These are phyloP conservation scores for Ecliptopera silaceata DNA, from an alignment of 2,888 invertebrate genomes.

Conservation along the genomic window DNA sequence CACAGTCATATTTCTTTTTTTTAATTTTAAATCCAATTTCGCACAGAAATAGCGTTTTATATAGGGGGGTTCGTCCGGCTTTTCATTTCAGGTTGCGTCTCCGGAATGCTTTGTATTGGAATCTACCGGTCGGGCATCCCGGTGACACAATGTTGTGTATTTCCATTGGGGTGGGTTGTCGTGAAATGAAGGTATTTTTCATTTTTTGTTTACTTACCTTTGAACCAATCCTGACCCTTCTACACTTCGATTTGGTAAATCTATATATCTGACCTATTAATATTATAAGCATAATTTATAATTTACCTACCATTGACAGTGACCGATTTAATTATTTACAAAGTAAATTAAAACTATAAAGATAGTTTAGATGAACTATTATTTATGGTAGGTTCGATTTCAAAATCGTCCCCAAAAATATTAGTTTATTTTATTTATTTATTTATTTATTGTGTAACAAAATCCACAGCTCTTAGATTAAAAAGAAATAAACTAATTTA, in stretches of 20 bases:
- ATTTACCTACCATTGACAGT: too few relatives aligned
- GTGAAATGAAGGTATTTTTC: constrained; percentile 30
- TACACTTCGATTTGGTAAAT: background rate
- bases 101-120: constrained; percentile 60
- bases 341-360: too few relatives aligned
- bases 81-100: constrained; percentile 47
- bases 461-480: too few relatives aligned
- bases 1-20: constrained; percentile 10
- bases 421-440: too few relatives aligned
- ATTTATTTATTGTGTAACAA: too few relatives aligned
- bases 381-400: too few relatives aligned
- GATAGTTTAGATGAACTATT: too few relatives aligned
- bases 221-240: constrained; percentile 1
- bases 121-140: constrained; percentile 44
- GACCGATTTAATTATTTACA: too few relatives aligned
- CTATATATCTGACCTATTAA: background rate
- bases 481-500: too few relatives aligned
- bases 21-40: constrained; percentile 38
- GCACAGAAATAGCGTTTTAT: constrained; percentile 37
- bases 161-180: constrained; percentile 34
- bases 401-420: too few relatives aligned
- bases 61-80: constrained; percentile 41
- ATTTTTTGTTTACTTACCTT: constrained; percentile 6
- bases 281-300: too few relatives aligned
- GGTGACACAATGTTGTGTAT: constrained; percentile 48